These are phyloP conservation scores for Oceanodroma tethys DNA, from an alignment of 2,113 vertebrate species.

Conservation along the genomic window DNA sequence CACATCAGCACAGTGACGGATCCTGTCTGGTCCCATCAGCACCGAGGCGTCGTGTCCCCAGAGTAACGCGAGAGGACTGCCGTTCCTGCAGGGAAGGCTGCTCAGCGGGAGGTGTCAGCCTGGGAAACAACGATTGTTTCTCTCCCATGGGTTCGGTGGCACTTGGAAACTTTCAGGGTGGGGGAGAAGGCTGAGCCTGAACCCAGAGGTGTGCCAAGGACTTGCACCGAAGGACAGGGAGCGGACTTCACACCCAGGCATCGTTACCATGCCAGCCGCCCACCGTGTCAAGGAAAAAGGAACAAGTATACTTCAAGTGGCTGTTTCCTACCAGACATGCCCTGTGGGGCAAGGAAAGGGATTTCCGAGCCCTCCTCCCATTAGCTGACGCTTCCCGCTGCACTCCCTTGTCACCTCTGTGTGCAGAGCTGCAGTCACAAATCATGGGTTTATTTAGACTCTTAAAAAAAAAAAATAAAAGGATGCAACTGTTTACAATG, in stretches of 20 bases:
- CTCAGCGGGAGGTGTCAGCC: conserved; percentile 54
- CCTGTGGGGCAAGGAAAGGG: background rate
- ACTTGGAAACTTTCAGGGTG: background rate
- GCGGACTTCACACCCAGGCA: background rate
- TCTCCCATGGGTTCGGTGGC: background rate
- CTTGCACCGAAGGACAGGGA: background rate
- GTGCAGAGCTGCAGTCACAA: background rate
- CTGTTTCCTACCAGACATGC: background rate
- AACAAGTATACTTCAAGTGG: background rate
- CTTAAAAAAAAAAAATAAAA: background rate
- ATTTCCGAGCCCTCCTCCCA: background rate
- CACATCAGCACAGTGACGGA: conserved; percentile 38
- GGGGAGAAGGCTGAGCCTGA: background rate
- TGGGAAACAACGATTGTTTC: conserved; percentile 29
- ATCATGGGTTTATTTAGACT: background rate
- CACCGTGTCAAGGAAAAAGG: background rate
- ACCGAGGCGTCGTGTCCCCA: background rate
- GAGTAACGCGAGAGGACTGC: conserved; percentile 36
- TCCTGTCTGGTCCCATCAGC: conserved; percentile 67
- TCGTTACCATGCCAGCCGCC: fast-evolving
- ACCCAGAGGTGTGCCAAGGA: conserved; percentile 26
- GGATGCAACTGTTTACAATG: background rate
- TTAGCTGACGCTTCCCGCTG: background rate
- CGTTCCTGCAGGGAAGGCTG: conserved; percentile 44
- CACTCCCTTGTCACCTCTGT: background rate